phyloP scores from a whole-genome alignment of 2,888 invertebrate genomes.

The Athalia circularis region DNA sequence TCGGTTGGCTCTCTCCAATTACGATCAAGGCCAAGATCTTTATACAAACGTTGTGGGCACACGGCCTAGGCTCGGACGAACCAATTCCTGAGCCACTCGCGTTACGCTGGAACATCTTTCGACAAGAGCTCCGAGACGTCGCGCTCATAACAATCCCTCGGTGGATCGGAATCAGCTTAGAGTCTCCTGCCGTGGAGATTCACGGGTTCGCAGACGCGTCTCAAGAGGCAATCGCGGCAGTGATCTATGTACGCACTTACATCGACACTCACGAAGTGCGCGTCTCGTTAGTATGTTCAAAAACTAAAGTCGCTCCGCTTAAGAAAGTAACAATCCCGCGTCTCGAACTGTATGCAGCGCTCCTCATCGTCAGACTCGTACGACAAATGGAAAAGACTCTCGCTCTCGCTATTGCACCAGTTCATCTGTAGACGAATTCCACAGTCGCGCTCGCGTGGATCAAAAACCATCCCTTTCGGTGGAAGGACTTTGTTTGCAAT shows the following conservation, averaged over 20 bases:
- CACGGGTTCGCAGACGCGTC: conserved; percentile 51
- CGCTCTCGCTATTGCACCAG: too few species aligned
- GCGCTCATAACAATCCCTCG: conserved; percentile 11
- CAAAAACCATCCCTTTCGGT: conserved; percentile 53
- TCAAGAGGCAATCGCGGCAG: conserved; percentile 46
- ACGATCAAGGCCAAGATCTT: conserved; percentile 48
- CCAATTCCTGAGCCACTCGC: conserved; percentile 32
- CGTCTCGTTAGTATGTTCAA: conserved; percentile 46
- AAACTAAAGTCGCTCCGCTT: conserved; percentile 50
- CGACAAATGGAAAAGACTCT: too few species aligned
- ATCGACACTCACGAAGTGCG: conserved; percentile 23
- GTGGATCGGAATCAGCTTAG: conserved; percentile 33
- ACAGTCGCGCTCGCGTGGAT: conserved; percentile 57
- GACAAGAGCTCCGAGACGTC: conserved; percentile 17
- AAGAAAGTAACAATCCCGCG: conserved; percentile 50
- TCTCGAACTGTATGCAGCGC: conserved; percentile 48
- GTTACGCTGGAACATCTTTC: conserved; percentile 39
- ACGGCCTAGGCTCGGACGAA: conserved; percentile 45
- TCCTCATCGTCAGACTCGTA: too few species aligned
- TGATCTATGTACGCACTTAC: conserved; percentile 44
- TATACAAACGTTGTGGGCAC: conserved; percentile 50
- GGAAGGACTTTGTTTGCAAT: conserved; percentile 59
- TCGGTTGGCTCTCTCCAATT: conserved; percentile 49
- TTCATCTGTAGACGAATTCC: too few species aligned
- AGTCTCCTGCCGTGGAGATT: conserved; percentile 15